Evolutionary conservation across 1,140 invertebrate species (phyloP).

Genomic region (Rhyacophila brunnea): DNA sequence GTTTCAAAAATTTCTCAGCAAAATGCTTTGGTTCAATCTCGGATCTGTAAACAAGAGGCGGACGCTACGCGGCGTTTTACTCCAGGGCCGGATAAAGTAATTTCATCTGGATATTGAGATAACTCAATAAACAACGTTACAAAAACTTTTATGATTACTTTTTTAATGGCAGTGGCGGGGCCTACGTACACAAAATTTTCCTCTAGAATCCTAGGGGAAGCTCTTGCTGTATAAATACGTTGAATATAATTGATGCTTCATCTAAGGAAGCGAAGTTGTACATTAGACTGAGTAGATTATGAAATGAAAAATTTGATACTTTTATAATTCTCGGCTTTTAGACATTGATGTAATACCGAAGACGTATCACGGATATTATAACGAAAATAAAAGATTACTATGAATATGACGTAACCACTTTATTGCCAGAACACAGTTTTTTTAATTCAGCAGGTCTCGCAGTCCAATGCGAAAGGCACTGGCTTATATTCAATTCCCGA

Average conservation of each 20-base stretch:
- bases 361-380: background rate
- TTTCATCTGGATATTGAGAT: conserved; percentile 9
- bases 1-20: no score
- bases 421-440: no score
- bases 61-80: background rate
- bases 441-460: no score
- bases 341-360: no score
- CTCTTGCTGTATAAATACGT: background rate
- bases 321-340: background rate
- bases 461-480: no score
- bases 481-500: no score
- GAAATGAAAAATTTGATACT: background rate
- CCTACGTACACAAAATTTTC: conserved; percentile 1
- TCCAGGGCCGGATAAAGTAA: background rate
- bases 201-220: background rate
- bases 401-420: no score
- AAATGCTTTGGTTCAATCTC: background rate
- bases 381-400: background rate
- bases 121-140: conserved; percentile 7
- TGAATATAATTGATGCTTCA: background rate
- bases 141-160: conserved; percentile 11
- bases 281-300: no score
- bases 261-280: background rate
- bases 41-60: background rate
- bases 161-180: background rate